Evolutionary conservation across 2,113 vertebrate genomes (phyloP), one percentile per base, ranked within the genome.

Genomic region (Labeo rohita): DNA sequence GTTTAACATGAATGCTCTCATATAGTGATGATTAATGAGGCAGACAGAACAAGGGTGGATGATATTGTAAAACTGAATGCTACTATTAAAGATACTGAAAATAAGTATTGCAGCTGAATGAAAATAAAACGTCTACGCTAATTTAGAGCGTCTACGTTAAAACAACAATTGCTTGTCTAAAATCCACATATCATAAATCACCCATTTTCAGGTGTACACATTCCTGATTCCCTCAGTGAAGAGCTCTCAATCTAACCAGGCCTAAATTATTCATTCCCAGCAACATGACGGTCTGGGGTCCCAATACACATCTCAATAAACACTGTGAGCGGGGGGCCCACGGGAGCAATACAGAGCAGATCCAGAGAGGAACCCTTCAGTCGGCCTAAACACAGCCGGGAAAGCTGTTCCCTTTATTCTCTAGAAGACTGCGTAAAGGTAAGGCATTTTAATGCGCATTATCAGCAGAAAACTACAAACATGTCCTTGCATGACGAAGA

Each of bases 271-370:
- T 79, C 56, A 66, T 78, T 56, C 68, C 54, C 56, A 39, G 65
- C 49, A 56, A 85, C 59, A 66, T 70, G 70, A 70, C 66, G 59
- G 76, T 89, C 87, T 89, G 85, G 70, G 84, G 78, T 83, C 81
- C 68, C 81, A 83, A 83, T 87, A 89, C 80, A 89, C 88, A 66
- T 85, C 83, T 73, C 86, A 80, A 75, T 85, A 85, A 85, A 87
- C 74, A 89, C 56, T 28, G 80, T 66, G 73, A 82, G 84, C 80
- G 65, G 66, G 81, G 66, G 82, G 52, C 82, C 82, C 82, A 43
- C 82, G 56, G 84, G 65, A 70, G 63, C 72, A 18, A 23, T 59
- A 43, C 70, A 72, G 39, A 43, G 65, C 39, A 79, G 34, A 72
- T 28, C 28, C 43, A 70, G 61, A 47, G 72, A 85, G 72, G 50